A percentile compares a stretch with the other conserved stretches of the same genome.
phyloP scores from a whole-genome alignment of 1,140 invertebrate genomes.

The Heliconius hermathena region DNA sequence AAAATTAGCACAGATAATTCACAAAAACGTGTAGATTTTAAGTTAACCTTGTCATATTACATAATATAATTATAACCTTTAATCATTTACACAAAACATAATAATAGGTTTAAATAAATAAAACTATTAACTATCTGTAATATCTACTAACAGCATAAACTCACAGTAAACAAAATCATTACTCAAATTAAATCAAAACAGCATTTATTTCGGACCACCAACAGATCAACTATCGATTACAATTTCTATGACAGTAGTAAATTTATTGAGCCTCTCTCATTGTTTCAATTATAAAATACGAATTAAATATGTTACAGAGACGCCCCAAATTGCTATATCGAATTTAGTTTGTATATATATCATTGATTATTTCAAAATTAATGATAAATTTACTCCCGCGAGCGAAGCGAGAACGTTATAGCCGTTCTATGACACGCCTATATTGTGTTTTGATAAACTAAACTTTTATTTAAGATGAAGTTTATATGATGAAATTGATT shows the following conservation, averaged over 20 bases:
- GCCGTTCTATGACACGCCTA: constrained; percentile 55
- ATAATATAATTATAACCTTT: neutral
- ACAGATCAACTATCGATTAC: constrained; percentile 60
- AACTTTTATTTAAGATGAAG: constrained; percentile 35
- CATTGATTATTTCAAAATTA: constrained; percentile 65
- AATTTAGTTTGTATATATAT: constrained; percentile 58
- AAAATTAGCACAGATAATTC: too few relatives aligned
- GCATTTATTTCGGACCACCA: constrained; percentile 64
- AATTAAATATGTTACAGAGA: constrained; percentile 64
- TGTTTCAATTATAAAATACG: constrained; percentile 77
- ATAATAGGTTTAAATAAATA: constrained; percentile 11
- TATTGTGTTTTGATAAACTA: constrained; percentile 54
- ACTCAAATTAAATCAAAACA: constrained; percentile 57
- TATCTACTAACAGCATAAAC: constrained; percentile 18
- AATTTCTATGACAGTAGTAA: constrained; percentile 48
- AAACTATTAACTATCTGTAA: neutral
- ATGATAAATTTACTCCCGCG: constrained; percentile 59
- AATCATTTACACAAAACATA: neutral
- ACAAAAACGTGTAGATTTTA: neutral
- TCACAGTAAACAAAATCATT: constrained; percentile 31
- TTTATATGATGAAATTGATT: constrained; percentile 11
- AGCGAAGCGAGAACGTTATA: constrained; percentile 49
- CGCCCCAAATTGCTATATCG: constrained; percentile 74
- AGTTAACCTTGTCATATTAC: neutral
- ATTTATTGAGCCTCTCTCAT: constrained; percentile 68